Evolutionary conservation across 2,888 invertebrate species (phyloP), one percentile per base, ranked within the genome.

Genomic region (Stratiomys singularior): DNA sequence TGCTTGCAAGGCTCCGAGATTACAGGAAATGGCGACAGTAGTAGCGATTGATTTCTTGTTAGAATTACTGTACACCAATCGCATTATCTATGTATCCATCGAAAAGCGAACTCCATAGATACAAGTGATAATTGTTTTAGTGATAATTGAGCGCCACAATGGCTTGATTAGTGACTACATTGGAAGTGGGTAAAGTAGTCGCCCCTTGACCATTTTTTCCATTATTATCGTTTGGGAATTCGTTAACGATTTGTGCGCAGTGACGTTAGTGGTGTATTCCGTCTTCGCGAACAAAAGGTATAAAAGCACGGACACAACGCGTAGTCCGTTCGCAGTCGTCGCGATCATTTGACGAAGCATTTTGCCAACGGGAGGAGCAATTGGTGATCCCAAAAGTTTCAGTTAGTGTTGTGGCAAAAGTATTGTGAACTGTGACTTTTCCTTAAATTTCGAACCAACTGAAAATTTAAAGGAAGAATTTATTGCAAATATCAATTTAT

Each of bases 231-330:
- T 11, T 47, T 46, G 47, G 15, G 7, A 25, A 47, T 69, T 69
- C 47, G 4, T 69, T 69, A 47, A 69, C 69, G 25, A 21, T 21
- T 30, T 52, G 52, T 15, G 52, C 52, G 15, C 52, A 4, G 66
- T 66, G 66, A 28, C 66, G 30, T 66, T 4, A 30, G 37, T n/a
- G 9, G 13, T 44, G 44, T 4, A 4, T 25, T 25, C 23, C 60
- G 25, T 60, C 18, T 47, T 46, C 66, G 47, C 4, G 30, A 60
- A 58, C 27, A 74, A 60, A 74, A 60, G 11, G 74, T 74, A 74
- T 74, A 74, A 74, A 74, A 74, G 74, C 74, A 58, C 58, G 37
- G n/a, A 7, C 60, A n/a, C 37, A 25, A 21, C 27, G 74, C 74
- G 56, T 60, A 60, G 60, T 74, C 18, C 37, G 37, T 37, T 21